Conservation (phyloP, 1,140 invertebrate species). For the Lineus longissimus region DNA sequence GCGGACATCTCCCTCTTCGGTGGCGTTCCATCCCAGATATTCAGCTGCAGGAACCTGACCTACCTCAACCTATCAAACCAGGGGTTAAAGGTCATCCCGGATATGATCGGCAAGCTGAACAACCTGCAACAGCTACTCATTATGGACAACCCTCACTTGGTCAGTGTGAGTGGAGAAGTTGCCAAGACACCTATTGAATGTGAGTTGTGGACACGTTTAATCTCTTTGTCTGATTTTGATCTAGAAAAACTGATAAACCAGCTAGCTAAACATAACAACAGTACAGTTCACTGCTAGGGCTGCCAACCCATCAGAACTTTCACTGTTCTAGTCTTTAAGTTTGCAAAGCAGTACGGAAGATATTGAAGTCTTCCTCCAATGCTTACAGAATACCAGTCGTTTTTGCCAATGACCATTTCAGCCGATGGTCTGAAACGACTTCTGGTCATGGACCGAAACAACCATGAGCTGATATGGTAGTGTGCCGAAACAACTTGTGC, state of each 20-base stretch:
- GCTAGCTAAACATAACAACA: neutral
- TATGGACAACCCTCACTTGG: slow-evolving; percentile 31
- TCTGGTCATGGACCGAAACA: too few relatives aligned
- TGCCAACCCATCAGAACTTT: too few relatives aligned
- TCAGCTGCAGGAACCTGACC: slow-evolving; percentile 26
- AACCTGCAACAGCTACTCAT: slow-evolving; percentile 29
- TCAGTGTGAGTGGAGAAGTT: slow-evolving; percentile 30
- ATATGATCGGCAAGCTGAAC: slow-evolving; percentile 29
- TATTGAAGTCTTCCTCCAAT: too few relatives aligned
- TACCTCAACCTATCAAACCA: slow-evolving; percentile 33
- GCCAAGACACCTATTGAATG: slow-evolving; percentile 33
- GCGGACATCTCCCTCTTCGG: slow-evolving; percentile 17
- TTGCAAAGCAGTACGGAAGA: too few relatives aligned
- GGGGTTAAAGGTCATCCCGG: slow-evolving; percentile 34
- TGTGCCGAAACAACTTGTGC: too few relatives aligned
- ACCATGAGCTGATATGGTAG: too few relatives aligned
- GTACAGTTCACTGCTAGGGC: too few relatives aligned
- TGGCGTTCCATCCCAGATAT: slow-evolving; percentile 37
- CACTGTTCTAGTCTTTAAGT: too few relatives aligned
- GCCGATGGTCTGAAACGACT: too few relatives aligned
- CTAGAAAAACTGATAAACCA: neutral
- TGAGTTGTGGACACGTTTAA: slow-evolving; percentile 15
- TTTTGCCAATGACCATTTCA: too few relatives aligned
- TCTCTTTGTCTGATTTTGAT: neutral
- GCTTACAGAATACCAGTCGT: too few relatives aligned